These are phyloP conservation scores for Nyctalus aviator DNA, from an alignment of 2,797 vertebrate species.

Conservation along the genomic window DNA sequence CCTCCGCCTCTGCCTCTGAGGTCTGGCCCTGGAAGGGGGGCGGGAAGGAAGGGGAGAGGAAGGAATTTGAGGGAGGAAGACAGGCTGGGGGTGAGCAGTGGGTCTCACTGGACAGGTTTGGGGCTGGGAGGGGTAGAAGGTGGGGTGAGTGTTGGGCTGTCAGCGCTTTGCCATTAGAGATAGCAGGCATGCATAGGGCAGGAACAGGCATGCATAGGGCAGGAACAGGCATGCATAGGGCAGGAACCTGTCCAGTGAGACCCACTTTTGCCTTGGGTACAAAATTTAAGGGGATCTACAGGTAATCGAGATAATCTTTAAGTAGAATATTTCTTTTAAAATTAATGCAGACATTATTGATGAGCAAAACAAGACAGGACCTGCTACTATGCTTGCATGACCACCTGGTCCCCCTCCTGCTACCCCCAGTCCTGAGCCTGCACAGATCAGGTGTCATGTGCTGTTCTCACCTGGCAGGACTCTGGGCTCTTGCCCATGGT, in stretches of 20 bases:
- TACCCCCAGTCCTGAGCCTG: neutral
- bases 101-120: neutral
- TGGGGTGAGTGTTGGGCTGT: neutral
- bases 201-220: neutral
- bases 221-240: neutral
- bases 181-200: neutral
- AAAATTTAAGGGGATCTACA: neutral
- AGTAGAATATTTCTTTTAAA: neutral
- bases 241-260: neutral
- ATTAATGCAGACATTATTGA: neutral
- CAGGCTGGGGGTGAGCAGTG: neutral
- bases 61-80: too few species aligned
- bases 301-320: neutral
- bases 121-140: neutral
- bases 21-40: neutral
- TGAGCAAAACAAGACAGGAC: neutral
- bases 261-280: neutral
- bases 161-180: neutral
- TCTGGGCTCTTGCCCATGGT: neutral
- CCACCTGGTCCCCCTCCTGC: fast-evolving
- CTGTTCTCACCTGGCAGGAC: neutral
- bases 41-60: too few species aligned
- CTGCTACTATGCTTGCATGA: fast-evolving
- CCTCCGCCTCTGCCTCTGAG: neutral
- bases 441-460: neutral